Evolutionary conservation across 2,113 vertebrate species (phyloP), one percentile per base, ranked within the genome.

Genomic region (Henicopernis longicauda): DNA sequence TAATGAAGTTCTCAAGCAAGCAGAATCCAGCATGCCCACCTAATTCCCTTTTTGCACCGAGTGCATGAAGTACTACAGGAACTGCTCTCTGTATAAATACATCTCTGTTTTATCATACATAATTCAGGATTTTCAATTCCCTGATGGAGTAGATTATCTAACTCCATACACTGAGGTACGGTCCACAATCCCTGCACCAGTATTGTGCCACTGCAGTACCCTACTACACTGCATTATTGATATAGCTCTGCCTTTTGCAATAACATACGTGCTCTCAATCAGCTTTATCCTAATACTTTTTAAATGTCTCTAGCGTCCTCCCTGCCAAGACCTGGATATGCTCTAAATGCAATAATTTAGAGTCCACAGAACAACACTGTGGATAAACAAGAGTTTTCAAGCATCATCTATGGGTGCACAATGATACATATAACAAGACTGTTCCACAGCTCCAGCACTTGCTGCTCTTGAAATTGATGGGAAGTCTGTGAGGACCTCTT

Each of bases 81-180:
- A 88, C 52, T 73, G 66, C 82, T 89, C 82, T 90, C 86, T 95
- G 59, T 89, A 93, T 69, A 95, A 96, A 96, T 61, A 95, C 31
- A 5, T 84, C 77, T 87, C 87, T 86, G 38, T 45, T 89, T 92
- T 94, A 94, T 67, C 91, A 96, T 95, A 78, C 90, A 97, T 97
- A 96, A 97, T 97, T 96, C 90, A 97, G 59, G 74, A 82, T 79
- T 92, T 76, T 67, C 71, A 82, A 0, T 81, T 95, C 79, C 87
- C 94, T 1, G 0, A 20, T 77, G 93, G 74, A 80, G 65, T 16
- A 86, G 89, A 83, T 96, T 93, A 96, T 70, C 87, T 94, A 94
- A 96, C 78, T 85, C 84, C 45, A 25, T 57, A 58, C 42, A 25
- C 91, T 47, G 81, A 95, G 42, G 78, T 73, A 67, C 5, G 3